Percentiles rank a stretch among this genome's conserved stretches.
These are phyloP conservation scores for Vulpes ferrilata DNA, from an alignment of 2,113 vertebrate species.

Conservation along the genomic window DNA sequence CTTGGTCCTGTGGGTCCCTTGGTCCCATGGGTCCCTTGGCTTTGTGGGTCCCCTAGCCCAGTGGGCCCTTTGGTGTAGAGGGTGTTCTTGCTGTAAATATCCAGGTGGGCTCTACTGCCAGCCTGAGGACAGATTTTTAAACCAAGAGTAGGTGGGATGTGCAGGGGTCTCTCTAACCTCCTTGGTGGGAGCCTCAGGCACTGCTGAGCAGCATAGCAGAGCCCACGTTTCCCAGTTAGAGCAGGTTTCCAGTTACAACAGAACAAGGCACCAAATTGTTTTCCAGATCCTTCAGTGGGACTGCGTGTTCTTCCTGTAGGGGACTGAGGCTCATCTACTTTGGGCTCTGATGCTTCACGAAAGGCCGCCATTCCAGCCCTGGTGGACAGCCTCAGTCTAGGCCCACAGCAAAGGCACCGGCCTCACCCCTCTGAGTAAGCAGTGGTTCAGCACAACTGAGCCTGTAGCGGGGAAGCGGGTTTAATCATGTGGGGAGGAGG, in stretches of 20 bases:
- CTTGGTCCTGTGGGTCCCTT: not conserved
- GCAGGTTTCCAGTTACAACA: not conserved
- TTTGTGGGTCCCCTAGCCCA: not conserved
- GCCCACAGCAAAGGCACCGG: slow-evolving; percentile 57
- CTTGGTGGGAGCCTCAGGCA: not conserved
- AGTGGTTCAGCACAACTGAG: slow-evolving; percentile 62
- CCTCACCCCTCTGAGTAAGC: slow-evolving; percentile 69
- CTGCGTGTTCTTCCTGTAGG: slow-evolving; percentile 53
- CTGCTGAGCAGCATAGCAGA: accelerated
- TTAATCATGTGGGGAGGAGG: slow-evolving; percentile 37
- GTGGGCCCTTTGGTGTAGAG: too few species aligned
- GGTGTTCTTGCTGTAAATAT: not conserved
- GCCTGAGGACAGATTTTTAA: not conserved
- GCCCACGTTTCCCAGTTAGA: not conserved
- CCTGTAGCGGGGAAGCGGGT: slow-evolving; percentile 56
- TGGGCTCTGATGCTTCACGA: slow-evolving; percentile 59
- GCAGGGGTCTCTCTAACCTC: not conserved
- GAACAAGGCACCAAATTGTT: not conserved
- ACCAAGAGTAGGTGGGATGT: not conserved
- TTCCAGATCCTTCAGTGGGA: not conserved
- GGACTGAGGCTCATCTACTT: slow-evolving; percentile 66
- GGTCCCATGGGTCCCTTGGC: too few species aligned
- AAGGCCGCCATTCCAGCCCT: slow-evolving; percentile 52
- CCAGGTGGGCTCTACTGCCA: not conserved
- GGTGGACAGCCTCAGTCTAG: slow-evolving; percentile 50